phyloP scores from a whole-genome alignment of 1,140 invertebrate genomes.

The Bombus affinis region DNA sequence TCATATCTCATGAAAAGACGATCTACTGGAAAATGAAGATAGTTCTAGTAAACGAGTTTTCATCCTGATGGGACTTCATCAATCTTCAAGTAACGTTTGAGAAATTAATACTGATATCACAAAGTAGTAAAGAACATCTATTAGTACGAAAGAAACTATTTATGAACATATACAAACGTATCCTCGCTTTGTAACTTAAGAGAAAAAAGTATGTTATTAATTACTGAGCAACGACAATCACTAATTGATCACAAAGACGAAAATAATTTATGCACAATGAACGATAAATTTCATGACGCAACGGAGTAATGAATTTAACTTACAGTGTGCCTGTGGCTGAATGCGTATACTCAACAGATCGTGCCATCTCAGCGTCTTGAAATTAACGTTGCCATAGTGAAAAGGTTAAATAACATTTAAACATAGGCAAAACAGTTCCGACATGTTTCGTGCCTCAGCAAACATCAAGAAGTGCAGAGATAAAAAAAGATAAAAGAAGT shows the following conservation, averaged over 20 bases:
- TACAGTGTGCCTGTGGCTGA: not conserved
- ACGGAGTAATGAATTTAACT: not conserved
- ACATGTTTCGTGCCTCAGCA: not conserved
- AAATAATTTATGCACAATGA: not conserved
- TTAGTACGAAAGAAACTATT: not conserved
- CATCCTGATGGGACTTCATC: not conserved
- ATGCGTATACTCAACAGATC: not conserved
- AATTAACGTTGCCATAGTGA: not conserved
- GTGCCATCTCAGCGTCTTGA: no score
- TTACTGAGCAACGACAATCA: not conserved
- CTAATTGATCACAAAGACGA: not conserved
- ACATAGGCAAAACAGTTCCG: not conserved
- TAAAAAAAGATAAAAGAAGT: not conserved
- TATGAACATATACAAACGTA: not conserved
- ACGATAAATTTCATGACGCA: not conserved
- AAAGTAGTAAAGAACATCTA: not conserved
- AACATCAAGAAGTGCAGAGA: not conserved
- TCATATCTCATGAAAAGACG: not conserved
- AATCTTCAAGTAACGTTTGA: not conserved
- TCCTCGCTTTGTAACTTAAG: not conserved
- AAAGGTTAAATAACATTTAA: conserved; percentile 15
- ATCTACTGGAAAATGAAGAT: no score
- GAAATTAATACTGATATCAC: not conserved
- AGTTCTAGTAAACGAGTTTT: no score
- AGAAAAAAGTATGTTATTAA: not conserved